Percentiles rank a stretch among this genome's conserved stretches.
phyloP scores from a whole-genome alignment of 2,888 invertebrate species.

The Scaeva pyrastri region DNA sequence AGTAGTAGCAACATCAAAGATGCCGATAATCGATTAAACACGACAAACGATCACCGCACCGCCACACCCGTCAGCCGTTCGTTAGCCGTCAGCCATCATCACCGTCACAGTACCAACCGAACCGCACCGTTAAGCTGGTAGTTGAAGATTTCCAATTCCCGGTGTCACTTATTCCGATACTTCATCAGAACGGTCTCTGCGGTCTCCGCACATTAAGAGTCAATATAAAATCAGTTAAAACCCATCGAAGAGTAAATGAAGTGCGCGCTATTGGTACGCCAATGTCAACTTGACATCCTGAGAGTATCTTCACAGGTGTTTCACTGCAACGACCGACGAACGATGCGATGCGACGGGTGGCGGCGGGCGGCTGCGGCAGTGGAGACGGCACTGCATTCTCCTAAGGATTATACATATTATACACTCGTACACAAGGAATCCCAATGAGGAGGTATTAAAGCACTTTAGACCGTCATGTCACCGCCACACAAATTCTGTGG shows the following conservation, averaged over 20 bases:
- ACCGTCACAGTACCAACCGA: not conserved
- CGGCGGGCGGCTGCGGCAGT: too few species aligned
- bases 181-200: not conserved
- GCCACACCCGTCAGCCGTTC: not conserved
- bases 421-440: conserved; percentile 27
- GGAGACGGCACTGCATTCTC: not conserved
- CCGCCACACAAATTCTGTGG: conserved; percentile 50
- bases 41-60: conserved; percentile 71
- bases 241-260: conserved; percentile 75
- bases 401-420: conserved; percentile 28
- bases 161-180: conserved; percentile 17
- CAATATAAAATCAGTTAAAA: conserved; percentile 73
- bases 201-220: conserved; percentile 49
- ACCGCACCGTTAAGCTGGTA: not conserved
- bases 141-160: conserved; percentile 17
- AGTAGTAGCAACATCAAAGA: conserved; percentile 71
- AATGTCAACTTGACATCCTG: conserved; percentile 65
- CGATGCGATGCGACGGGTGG: not conserved
- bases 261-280: conserved; percentile 71
- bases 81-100: too few species aligned
- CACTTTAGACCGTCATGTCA: conserved; percentile 13
- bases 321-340: conserved; percentile 26
- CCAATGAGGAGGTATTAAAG: conserved; percentile 20
- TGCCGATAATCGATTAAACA: conserved; percentile 73
- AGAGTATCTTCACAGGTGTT: conserved; percentile 68